A percentile compares a stretch with the other conserved stretches of the same genome.
phyloP scores from a whole-genome alignment of 2,797 vertebrate species.

The Notolepis coatsorum region DNA sequence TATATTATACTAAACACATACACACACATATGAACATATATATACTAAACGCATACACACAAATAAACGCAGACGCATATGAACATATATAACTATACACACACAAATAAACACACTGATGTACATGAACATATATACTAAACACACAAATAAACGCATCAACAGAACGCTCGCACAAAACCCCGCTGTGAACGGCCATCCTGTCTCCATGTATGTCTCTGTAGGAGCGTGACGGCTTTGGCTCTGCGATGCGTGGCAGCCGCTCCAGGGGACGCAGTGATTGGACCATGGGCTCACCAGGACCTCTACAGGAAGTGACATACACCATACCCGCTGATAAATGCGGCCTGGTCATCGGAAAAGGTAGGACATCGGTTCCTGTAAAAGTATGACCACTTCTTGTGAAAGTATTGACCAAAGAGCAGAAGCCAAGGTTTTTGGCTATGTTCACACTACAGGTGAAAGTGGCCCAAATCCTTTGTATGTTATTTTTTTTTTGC shows the following conservation, averaged over 20 bases:
- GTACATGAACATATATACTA: background rate
- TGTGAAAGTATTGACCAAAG: background rate
- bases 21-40: background rate
- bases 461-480: no score
- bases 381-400: background rate
- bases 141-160: background rate
- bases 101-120: background rate
- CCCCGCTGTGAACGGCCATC: background rate
- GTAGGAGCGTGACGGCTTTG: slow-evolving; percentile 96
- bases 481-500: no score
- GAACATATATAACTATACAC: no score
- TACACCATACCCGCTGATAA: slow-evolving; percentile 98
- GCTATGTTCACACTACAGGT: no score
- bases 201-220: background rate
- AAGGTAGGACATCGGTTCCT: slow-evolving; percentile 89
- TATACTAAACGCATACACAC: background rate
- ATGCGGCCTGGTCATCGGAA: slow-evolving; percentile 98
- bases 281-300: slow-evolving; percentile 91
- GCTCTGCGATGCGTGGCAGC: slow-evolving; percentile 82
- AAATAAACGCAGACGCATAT: background rate
- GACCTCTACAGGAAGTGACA: slow-evolving; percentile 94
- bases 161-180: background rate
- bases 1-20: no score
- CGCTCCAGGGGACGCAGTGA: slow-evolving; percentile 90
- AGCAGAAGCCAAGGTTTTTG: no score